These are phyloP conservation scores for Seira musarum DNA, from an alignment of 2,888 invertebrate species.

Conservation along the genomic window DNA sequence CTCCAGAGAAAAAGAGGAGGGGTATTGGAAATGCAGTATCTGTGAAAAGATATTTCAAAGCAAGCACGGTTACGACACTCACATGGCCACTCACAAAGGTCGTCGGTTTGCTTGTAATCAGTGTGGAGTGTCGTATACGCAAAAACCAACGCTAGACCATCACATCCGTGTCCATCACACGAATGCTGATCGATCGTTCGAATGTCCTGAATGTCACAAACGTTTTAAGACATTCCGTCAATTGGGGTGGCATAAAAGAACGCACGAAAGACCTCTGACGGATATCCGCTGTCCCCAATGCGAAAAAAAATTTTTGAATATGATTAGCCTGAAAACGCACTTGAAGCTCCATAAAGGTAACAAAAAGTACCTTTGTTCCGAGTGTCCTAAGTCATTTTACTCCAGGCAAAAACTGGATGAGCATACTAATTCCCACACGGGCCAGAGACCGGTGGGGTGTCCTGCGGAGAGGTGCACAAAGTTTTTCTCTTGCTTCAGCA, in stretches of 20 bases:
- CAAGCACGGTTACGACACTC: constrained; percentile 73
- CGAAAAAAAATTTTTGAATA: constrained; percentile 55
- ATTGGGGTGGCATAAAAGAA: constrained; percentile 61
- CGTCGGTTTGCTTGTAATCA: constrained; percentile 75
- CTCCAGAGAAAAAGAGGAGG: constrained; percentile 24
- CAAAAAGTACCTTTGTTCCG: constrained; percentile 51
- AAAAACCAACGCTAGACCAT: constrained; percentile 71
- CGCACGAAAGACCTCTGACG: constrained; percentile 55
- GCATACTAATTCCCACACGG: constrained; percentile 77
- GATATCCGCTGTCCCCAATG: constrained; percentile 62
- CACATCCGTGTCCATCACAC: constrained; percentile 64
- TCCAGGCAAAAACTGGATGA: constrained; percentile 70
- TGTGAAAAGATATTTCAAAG: constrained; percentile 71
- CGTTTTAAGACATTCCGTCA: constrained; percentile 71
- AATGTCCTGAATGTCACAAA: constrained; percentile 75
- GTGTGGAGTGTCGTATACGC: constrained; percentile 76
- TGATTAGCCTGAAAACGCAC: constrained; percentile 45
- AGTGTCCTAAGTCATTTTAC: constrained; percentile 61
- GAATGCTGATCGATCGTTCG: constrained; percentile 69
- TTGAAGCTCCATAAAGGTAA: constrained; percentile 45
- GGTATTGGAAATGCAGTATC: constrained; percentile 51
- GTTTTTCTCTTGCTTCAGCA: constrained; percentile 73
- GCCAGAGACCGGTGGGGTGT: constrained; percentile 76
- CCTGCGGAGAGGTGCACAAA: constrained; percentile 75
- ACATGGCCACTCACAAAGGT: constrained; percentile 73